These are phyloP conservation scores for Ictalurus punctatus DNA, from an alignment of 2,113 vertebrate genomes.

Conservation along the genomic window DNA sequence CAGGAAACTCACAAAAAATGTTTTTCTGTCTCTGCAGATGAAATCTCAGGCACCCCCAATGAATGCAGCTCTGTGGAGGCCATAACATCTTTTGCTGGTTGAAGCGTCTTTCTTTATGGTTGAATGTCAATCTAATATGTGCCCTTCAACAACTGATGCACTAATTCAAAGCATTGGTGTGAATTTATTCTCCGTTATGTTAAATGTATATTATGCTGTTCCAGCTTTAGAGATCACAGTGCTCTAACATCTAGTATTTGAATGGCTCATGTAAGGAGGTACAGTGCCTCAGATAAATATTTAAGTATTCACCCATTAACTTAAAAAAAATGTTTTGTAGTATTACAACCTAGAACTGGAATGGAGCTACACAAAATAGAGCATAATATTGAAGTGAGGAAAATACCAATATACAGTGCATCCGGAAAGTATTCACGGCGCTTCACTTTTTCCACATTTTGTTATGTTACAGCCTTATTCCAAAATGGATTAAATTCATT, in stretches of 20 bases:
- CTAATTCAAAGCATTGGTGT: not conserved
- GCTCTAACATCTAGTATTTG: not conserved
- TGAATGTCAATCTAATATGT: not conserved
- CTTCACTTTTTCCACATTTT: too few species aligned
- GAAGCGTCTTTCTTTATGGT: not conserved
- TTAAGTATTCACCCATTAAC: not conserved
- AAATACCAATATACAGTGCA: not conserved
- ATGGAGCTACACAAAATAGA: not conserved
- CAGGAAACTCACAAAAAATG: not conserved
- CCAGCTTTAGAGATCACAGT: not conserved
- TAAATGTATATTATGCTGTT: not conserved
- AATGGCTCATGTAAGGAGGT: not conserved
- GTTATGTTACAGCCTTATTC: too few species aligned
- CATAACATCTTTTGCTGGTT: not conserved
- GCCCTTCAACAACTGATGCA: not conserved
- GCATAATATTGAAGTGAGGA: not conserved
- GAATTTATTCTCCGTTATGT: not conserved
- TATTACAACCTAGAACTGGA: not conserved
- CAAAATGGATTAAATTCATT: too few species aligned
- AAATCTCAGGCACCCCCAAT: not conserved
- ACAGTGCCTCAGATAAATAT: not conserved
- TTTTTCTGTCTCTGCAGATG: not conserved
- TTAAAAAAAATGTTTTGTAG: not conserved
- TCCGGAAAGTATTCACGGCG: too few species aligned
- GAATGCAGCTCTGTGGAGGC: not conserved